These are phyloP conservation scores for Tursiops truncatus DNA, from an alignment of 2,113 vertebrate species.

Conservation along the genomic window DNA sequence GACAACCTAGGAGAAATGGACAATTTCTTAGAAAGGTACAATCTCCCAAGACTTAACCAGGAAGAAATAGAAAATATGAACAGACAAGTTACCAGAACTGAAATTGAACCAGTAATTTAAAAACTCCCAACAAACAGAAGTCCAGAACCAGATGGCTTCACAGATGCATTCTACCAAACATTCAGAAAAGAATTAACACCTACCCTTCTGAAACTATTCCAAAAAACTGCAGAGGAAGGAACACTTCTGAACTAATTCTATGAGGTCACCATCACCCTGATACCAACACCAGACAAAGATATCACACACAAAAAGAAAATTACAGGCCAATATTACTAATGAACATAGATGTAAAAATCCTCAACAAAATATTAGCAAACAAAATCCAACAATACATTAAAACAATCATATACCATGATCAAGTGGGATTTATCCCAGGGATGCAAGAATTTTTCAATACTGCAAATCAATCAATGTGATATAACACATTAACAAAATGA, in stretches of 20 bases:
- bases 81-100: neutral
- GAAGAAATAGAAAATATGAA: neutral
- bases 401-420: neutral
- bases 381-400: neutral
- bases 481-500: neutral
- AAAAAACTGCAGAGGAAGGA: neutral
- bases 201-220: neutral
- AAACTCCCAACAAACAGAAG: neutral
- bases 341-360: neutral
- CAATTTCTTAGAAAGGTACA: neutral
- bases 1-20: neutral
- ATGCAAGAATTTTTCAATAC: neutral
- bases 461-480: neutral
- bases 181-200: neutral
- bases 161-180: neutral
- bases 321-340: neutral
- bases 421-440: neutral
- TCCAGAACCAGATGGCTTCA: neutral
- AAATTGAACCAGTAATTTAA: neutral
- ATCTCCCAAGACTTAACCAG: neutral
- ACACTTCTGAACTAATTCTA: neutral
- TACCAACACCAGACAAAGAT: neutral
- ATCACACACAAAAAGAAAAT: neutral
- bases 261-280: neutral
- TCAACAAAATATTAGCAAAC: neutral